A percentile compares a stretch with the other conserved stretches of the same genome.
Conservation (phyloP, 2,113 vertebrate species). For the Erythrolamprus reginae region DNA sequence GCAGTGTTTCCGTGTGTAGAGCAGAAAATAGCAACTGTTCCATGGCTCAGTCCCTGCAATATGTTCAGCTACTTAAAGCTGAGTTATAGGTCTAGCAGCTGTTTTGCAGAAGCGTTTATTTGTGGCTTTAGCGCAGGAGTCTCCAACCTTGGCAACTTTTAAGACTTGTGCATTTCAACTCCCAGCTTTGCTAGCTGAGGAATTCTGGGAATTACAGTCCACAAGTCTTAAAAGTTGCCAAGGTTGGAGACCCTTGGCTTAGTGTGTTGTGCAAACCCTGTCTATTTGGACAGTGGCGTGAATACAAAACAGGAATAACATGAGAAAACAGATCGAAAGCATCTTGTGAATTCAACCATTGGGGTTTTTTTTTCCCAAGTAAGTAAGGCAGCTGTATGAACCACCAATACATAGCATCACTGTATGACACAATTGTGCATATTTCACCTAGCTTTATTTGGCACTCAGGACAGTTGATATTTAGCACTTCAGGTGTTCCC, state of each 20-base stretch:
- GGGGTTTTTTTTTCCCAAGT: too few relatives aligned
- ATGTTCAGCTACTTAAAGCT: neutral
- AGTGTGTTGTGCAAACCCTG: neutral
- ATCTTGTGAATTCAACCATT: neutral
- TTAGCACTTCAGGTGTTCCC: too few relatives aligned
- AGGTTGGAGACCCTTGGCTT: neutral
- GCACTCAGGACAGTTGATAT: neutral
- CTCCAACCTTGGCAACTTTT: too few relatives aligned
- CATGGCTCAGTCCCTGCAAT: neutral
- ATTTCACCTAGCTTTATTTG: neutral
- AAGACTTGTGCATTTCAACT: too few relatives aligned
- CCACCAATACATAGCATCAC: neutral
- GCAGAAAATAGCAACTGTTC: neutral
- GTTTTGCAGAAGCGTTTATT: neutral
- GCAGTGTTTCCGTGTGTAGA: neutral
- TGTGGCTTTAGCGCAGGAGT: neutral
- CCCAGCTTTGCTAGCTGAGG: too few relatives aligned
- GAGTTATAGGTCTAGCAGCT: neutral
- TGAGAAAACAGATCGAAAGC: neutral
- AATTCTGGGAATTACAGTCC: too few relatives aligned
- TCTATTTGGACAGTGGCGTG: neutral
- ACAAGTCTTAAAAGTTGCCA: too few relatives aligned
- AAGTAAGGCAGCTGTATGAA: neutral
- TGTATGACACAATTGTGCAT: accelerated
- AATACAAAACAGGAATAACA: neutral